Conservation (phyloP, 2,888 invertebrate species). For the Oasisia sp. region DNA sequence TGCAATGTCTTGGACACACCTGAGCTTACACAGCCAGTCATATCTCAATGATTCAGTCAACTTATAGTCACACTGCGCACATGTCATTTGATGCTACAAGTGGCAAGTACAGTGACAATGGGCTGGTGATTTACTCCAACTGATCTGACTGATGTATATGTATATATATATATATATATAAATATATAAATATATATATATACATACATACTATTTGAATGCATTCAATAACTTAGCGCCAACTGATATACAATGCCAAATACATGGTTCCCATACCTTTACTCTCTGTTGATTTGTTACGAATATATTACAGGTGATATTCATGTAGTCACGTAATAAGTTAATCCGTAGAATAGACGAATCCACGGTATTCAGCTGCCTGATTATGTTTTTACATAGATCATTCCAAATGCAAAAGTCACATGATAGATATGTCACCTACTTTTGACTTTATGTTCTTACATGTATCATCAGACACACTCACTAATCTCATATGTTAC, state of each 20-base stretch:
- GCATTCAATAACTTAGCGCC: not conserved
- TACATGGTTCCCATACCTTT: not conserved
- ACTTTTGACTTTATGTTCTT: not conserved
- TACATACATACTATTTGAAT: no score
- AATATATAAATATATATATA: no score
- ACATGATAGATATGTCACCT: not conserved
- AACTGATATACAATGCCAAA: not conserved
- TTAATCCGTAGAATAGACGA: not conserved
- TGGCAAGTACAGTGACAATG: not conserved
- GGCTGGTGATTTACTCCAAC: not conserved
- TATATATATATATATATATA: no score
- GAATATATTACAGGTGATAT: conserved; percentile 13
- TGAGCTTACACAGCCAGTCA: not conserved
- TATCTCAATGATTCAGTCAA: not conserved
- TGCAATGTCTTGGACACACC: not conserved
- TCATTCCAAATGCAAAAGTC: not conserved
- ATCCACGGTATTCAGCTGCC: not conserved
- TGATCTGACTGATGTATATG: not conserved
- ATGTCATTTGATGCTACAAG: not conserved
- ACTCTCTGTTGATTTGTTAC: not conserved
- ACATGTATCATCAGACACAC: not conserved
- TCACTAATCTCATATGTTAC: not conserved
- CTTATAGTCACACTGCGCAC: not conserved
- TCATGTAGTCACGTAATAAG: not conserved
- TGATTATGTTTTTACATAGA: not conserved